A percentile compares a stretch with the other conserved stretches of the same genome.
These are phyloP conservation scores for Apodemia duryi DNA, from an alignment of 2,888 invertebrate genomes.

Conservation along the genomic window DNA sequence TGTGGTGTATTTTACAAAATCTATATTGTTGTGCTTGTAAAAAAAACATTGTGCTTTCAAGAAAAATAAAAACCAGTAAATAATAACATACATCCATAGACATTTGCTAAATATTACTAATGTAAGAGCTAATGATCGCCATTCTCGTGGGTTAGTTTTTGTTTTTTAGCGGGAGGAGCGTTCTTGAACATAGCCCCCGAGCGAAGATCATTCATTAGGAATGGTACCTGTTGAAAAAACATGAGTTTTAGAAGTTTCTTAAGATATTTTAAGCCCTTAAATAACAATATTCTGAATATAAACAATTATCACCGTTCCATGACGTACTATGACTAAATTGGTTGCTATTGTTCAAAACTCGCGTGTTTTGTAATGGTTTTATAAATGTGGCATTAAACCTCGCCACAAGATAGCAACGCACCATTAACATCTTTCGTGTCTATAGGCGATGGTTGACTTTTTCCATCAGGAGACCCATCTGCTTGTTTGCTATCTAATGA, in stretches of 20 bases:
- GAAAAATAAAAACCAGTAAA: not conserved
- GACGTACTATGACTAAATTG: too few species aligned
- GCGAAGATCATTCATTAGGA: constrained; percentile 56
- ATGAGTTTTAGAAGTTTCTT: not conserved
- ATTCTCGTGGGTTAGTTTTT: constrained; percentile 52
- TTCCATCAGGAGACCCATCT: too few species aligned
- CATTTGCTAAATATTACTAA: not conserved
- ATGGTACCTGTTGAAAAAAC: constrained; percentile 38
- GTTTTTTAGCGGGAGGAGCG: constrained; percentile 54
- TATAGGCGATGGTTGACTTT: too few species aligned
- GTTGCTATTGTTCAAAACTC: too few species aligned
- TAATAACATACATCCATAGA: not conserved
- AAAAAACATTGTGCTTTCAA: not conserved
- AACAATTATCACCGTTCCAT: too few species aligned
- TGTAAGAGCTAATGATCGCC: constrained; percentile 49
- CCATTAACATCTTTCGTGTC: too few species aligned
- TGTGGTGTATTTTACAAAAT: not conserved
- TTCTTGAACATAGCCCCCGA: constrained; percentile 56
- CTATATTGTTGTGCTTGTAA: constrained; percentile 3
- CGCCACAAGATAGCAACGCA: too few species aligned
- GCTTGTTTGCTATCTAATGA: too few species aligned
- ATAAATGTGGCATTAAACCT: too few species aligned
- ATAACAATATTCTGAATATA: too few species aligned
- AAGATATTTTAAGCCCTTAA: too few species aligned
- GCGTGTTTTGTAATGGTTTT: too few species aligned